Conservation (phyloP, 2,888 invertebrate genomes). For the Agriotes lineatus region DNA sequence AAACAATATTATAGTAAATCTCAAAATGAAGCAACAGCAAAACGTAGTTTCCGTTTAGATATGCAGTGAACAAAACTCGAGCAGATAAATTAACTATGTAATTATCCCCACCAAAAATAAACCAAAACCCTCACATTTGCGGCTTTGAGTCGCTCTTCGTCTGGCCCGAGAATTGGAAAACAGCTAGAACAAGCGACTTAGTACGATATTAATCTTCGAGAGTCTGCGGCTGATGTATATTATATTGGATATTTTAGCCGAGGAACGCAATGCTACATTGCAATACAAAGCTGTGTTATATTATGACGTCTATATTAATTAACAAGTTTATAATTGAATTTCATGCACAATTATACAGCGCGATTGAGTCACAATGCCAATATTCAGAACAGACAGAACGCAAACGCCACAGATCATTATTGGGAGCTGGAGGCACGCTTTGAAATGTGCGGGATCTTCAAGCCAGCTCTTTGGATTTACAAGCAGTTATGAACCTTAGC, state of each 20-base stretch:
- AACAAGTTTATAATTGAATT: conserved; percentile 44
- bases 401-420: background rate
- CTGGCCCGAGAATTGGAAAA: conserved; percentile 49
- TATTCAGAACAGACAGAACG: background rate
- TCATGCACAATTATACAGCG: conserved; percentile 35
- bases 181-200: conserved; percentile 56
- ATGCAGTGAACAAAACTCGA: no score
- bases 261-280: conserved; percentile 55
- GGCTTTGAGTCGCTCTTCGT: background rate
- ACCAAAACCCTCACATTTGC: background rate
- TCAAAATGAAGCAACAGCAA: no score
- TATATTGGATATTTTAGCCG: conserved; percentile 66
- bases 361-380: conserved; percentile 8
- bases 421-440: background rate
- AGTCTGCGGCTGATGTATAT: conserved; percentile 67
- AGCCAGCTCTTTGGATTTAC: no score
- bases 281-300: conserved; percentile 37
- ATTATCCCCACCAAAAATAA: background rate
- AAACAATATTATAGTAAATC: no score
- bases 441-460: no score
- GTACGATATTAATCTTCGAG: conserved; percentile 65
- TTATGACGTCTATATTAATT: conserved; percentile 42
- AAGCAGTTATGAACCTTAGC: no score
- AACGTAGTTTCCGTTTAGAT: no score
- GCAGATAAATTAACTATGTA: no score